Evolutionary conservation across 92 coral and sea anemone genomes (phyloP), one percentile per base, ranked within the genome.

Genomic region (Zoanthus gigantus): DNA sequence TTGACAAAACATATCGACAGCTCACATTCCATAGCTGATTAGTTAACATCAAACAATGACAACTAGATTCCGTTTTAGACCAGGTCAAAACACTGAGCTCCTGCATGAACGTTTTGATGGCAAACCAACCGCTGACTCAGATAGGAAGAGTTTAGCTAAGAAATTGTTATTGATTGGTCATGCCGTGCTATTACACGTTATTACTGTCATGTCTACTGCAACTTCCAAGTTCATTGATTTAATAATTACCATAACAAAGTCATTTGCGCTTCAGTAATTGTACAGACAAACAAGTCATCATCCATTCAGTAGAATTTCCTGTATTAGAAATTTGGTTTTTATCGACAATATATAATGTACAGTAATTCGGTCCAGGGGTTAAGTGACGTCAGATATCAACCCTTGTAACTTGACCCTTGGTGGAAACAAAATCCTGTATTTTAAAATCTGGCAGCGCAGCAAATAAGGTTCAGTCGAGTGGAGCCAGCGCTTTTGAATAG

Each of bases 381-480:
- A 42, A 30, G 29, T 67, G 60, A 65, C 74, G 85, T 81, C 85
- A 44, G 18, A n/a, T 31, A 45, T 65, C 74, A 80, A 34, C 46
- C 17, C 47, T 5, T 1, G 34, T 23, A 69, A 16, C 18, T 15
- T 18, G 84, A 58, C 84, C 46, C 29, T 44, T 0, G 3, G 45
- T 65, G 67, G 71, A 42, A 80, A 46, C 45, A 4, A 29, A 72
- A 80, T 44, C 65, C 85, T 34, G 34, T 2, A 7, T 29, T 7
- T 12, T 63, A 47, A 81, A 81, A 81, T 1, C 85, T 61, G 85
- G 74, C 75, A 65, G 85, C 75, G 85, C 28, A 12, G 76, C 66
- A 63, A 8, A 65, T 45, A 46, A 66, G 52, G 28, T 15, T 66
- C 63, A 81, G 65, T 81, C 85, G 73, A 66, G 75, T 66, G 85